These are phyloP conservation scores for Theretra japonica DNA, from an alignment of 2,888 invertebrate genomes.

Conservation along the genomic window DNA sequence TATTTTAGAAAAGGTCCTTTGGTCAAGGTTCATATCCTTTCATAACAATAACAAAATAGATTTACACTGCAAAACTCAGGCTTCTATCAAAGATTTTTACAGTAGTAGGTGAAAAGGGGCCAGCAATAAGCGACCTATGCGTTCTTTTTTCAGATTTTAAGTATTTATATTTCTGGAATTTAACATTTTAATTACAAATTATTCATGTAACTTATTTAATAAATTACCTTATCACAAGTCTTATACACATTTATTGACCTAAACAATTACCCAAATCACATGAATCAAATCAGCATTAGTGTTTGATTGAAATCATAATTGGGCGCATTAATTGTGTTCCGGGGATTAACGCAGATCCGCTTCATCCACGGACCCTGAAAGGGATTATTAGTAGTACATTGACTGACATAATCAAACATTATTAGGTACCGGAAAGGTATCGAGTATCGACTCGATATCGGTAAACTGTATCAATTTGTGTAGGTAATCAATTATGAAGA, in stretches of 20 bases:
- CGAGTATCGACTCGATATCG: background rate
- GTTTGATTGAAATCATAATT: slow-evolving; percentile 68
- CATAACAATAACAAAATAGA: too few relatives aligned
- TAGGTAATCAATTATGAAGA: background rate
- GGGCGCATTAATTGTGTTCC: slow-evolving; percentile 64
- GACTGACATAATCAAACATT: slow-evolving; percentile 17
- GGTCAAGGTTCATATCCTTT: too few relatives aligned
- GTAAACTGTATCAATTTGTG: background rate
- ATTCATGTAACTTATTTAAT: background rate
- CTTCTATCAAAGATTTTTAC: too few relatives aligned
- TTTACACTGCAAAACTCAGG: too few relatives aligned
- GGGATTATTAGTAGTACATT: slow-evolving; percentile 22
- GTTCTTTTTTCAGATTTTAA: too few relatives aligned
- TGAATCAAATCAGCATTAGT: slow-evolving; percentile 56
- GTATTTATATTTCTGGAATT: too few relatives aligned
- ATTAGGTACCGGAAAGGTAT: background rate
- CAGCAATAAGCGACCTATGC: too few relatives aligned
- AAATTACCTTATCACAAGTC: background rate
- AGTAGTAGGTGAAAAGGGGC: too few relatives aligned
- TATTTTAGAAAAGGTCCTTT: too few relatives aligned
- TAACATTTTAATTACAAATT: too few relatives aligned
- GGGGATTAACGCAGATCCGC: slow-evolving; percentile 54
- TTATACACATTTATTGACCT: background rate
- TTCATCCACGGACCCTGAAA: slow-evolving; percentile 2
- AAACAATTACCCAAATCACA: slow-evolving; percentile 41